Evolutionary conservation across 1,140 invertebrate species (phyloP).

Genomic region (Bombus superbus): DNA sequence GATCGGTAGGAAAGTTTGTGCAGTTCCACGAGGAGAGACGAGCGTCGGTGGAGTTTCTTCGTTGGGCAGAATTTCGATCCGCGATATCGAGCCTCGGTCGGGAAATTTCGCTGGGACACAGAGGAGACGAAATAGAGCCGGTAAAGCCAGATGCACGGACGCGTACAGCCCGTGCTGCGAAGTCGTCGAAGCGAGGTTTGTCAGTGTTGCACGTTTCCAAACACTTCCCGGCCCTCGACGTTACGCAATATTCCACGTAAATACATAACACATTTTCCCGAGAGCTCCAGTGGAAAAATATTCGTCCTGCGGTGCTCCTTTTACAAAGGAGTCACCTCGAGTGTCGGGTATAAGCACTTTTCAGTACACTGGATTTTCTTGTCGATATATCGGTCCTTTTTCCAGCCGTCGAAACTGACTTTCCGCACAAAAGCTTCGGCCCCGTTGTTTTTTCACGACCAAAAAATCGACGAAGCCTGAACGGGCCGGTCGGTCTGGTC

Average conservation of each 20-base stretch:
- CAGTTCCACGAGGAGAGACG: constrained; percentile 33
- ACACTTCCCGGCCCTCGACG: constrained; percentile 65
- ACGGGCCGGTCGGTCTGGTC: constrained; percentile 72
- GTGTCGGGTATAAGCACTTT: constrained; percentile 33
- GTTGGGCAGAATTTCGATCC: constrained; percentile 58
- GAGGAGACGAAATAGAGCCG: constrained; percentile 59
- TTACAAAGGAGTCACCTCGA: constrained; percentile 45
- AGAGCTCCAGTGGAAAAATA: constrained; percentile 54
- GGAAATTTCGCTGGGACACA: constrained; percentile 60
- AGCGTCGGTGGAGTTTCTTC: constrained; percentile 48
- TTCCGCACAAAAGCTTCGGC: constrained; percentile 40
- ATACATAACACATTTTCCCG: constrained; percentile 69
- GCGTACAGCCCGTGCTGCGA: constrained; percentile 38
- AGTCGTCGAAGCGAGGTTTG: constrained; percentile 49
- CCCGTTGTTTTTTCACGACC: constrained; percentile 57
- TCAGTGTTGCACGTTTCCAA: constrained; percentile 58
- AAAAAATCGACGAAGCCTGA: constrained; percentile 70
- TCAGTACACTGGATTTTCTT: not conserved
- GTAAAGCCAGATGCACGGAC: constrained; percentile 53
- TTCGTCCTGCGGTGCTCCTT: constrained; percentile 62
- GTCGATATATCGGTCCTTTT: constrained; percentile 4
- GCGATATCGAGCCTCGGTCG: constrained; percentile 37
- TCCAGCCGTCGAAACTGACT: constrained; percentile 20
- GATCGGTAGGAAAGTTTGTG: constrained; percentile 38
- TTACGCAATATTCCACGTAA: constrained; percentile 75